phyloP scores from a whole-genome alignment of 2,797 vertebrate genomes.

The Sebastes jordani region DNA sequence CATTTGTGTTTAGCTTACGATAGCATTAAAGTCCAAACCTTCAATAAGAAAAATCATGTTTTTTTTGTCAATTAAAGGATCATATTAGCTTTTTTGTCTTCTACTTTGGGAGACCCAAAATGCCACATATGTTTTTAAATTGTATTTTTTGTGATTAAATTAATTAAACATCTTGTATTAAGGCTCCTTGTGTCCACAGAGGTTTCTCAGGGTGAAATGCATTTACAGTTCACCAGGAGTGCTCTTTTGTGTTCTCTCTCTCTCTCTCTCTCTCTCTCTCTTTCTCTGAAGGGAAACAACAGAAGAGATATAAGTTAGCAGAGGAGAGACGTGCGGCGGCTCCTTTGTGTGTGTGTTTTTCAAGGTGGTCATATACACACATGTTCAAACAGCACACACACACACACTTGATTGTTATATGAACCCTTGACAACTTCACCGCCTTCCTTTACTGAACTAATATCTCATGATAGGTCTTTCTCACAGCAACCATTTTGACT shows the following conservation, averaged over 20 bases:
- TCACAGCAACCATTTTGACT: too few relatives aligned
- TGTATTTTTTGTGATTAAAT: constrained; percentile 12
- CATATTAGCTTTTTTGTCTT: background rate
- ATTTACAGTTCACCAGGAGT: constrained; percentile 17
- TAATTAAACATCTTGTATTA: background rate
- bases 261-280: background rate
- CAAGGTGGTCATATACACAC: constrained; percentile 10
- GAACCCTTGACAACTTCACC: background rate
- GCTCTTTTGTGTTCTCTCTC: constrained; percentile 14
- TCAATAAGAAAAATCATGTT: background rate
- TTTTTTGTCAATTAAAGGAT: background rate
- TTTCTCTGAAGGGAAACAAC: constrained; percentile 1
- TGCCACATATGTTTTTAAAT: background rate
- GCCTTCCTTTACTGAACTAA: background rate
- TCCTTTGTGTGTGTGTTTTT: constrained; percentile 16
- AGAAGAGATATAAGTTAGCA: constrained; percentile 10
- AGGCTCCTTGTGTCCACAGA: background rate
- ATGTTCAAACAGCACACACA: background rate
- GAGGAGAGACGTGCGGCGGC: background rate
- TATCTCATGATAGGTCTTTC: too few relatives aligned
- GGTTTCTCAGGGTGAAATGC: background rate
- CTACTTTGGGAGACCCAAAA: background rate
- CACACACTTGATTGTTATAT: background rate
- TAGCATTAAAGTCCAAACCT: background rate
- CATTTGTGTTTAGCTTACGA: background rate